A percentile compares a stretch with the other conserved stretches of the same genome.
Evolutionary conservation across 2,888 invertebrate species (phyloP).

Genomic region (Carterocephalus palaemon): DNA sequence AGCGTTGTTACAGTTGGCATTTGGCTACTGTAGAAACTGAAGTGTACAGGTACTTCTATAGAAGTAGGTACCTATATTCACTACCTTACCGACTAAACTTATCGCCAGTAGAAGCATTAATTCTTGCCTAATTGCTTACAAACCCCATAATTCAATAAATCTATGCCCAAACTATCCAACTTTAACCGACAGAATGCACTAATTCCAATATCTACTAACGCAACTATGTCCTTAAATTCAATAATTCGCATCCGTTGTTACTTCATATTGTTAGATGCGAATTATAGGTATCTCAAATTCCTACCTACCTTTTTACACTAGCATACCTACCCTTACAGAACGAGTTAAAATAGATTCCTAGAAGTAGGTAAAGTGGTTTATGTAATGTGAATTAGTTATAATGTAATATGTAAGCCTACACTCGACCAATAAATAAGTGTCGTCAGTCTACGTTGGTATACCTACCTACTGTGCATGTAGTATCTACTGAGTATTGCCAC

Average conservation of each 20-base stretch:
- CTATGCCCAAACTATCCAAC: conserved; percentile 10
- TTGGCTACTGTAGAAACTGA: conserved; percentile 1
- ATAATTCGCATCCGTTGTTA: conserved; percentile 6
- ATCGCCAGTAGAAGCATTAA: neutral
- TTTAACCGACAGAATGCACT: conserved; percentile 3
- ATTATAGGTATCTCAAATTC: no score
- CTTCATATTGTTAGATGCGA: no score
- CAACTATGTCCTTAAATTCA: neutral
- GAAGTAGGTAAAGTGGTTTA: no score
- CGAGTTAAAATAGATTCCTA: no score
- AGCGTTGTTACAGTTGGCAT: neutral
- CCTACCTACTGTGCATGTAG: no score
- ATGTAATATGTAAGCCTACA: no score
- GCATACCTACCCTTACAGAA: no score
- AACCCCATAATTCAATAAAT: conserved; percentile 21
- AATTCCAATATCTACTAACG: conserved; percentile 8
- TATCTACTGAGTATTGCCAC: no score
- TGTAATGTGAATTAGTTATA: no score
- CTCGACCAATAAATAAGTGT: no score
- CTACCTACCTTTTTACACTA: no score
- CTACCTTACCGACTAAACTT: conserved; percentile 28
- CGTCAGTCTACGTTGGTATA: no score
- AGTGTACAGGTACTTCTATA: conserved; percentile 31
- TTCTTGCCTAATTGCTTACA: conserved; percentile 14
- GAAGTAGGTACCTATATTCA: conserved; percentile 67